phyloP scores from a whole-genome alignment of 2,797 vertebrate species.

The Mallotus villosus region DNA sequence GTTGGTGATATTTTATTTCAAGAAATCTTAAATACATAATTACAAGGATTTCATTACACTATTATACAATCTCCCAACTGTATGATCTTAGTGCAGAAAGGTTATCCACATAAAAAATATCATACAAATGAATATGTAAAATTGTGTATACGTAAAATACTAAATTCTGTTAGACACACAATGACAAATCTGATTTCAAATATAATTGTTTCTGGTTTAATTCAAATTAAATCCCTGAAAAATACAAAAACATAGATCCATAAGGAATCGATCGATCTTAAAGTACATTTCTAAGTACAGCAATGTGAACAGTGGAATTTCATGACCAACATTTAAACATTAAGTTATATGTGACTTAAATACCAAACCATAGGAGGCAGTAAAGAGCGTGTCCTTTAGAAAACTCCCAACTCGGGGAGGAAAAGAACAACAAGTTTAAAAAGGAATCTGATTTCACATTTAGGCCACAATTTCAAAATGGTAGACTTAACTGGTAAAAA shows the following conservation, averaged over 20 bases:
- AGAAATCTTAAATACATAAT: conserved; percentile 55
- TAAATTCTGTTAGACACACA: background rate
- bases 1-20: conserved; percentile 58
- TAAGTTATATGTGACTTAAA: background rate
- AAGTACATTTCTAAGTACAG: conserved; percentile 2
- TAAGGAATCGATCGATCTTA: background rate
- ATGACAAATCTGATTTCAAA: background rate
- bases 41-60: conserved; percentile 23
- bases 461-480: conserved; percentile 17
- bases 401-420: conserved; percentile 21
- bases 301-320: conserved; percentile 21
- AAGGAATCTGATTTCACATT: conserved; percentile 2
- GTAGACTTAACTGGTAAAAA: background rate
- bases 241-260: conserved; percentile 10
- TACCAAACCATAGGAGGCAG: conserved; percentile 57
- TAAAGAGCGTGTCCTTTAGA: conserved; percentile 26
- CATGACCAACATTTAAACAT: conserved; percentile 7
- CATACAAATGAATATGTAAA: background rate
- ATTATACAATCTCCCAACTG: background rate
- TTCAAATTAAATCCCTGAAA: conserved; percentile 11
- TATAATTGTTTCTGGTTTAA: background rate
- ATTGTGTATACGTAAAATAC: background rate
- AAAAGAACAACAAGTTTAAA: conserved; percentile 26
- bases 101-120: background rate
- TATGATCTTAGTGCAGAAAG: background rate